These are phyloP conservation scores for Nematopogon swammerdamellus DNA, from an alignment of 2,888 invertebrate species.

Conservation along the genomic window DNA sequence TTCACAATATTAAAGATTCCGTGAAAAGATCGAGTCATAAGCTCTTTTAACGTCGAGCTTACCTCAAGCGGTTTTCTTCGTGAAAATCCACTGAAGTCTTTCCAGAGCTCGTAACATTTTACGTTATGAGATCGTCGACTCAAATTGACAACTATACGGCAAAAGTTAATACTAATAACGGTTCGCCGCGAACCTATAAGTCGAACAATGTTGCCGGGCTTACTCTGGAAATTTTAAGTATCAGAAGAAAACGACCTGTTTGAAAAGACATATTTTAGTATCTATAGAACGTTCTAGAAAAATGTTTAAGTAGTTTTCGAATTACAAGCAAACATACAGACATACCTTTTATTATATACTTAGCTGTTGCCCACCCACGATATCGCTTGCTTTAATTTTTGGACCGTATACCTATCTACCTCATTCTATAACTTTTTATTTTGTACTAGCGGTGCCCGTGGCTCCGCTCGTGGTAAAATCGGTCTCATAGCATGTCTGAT, in stretches of 20 bases:
- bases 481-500: too few relatives aligned
- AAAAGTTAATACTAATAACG: not conserved
- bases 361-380: too few relatives aligned
- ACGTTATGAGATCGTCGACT: constrained; percentile 36
- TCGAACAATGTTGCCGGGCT: not conserved
- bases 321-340: too few relatives aligned
- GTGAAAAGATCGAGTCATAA: not conserved
- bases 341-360: too few relatives aligned
- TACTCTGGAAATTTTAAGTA: not conserved
- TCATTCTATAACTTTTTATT: too few relatives aligned
- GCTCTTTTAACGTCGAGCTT: not conserved
- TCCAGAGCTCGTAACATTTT: constrained; percentile 31
- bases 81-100: not conserved
- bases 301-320: too few relatives aligned
- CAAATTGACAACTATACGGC: constrained; percentile 43
- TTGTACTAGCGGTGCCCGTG: too few relatives aligned
- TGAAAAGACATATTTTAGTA: too few relatives aligned
- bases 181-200: not conserved
- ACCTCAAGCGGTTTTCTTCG: not conserved
- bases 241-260: not conserved
- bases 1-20: not conserved
- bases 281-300: not conserved
- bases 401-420: too few relatives aligned
- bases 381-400: too few relatives aligned
- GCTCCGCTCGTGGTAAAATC: too few relatives aligned